Conservation (phyloP, 2,888 invertebrate species). For the Noctua janthe region DNA sequence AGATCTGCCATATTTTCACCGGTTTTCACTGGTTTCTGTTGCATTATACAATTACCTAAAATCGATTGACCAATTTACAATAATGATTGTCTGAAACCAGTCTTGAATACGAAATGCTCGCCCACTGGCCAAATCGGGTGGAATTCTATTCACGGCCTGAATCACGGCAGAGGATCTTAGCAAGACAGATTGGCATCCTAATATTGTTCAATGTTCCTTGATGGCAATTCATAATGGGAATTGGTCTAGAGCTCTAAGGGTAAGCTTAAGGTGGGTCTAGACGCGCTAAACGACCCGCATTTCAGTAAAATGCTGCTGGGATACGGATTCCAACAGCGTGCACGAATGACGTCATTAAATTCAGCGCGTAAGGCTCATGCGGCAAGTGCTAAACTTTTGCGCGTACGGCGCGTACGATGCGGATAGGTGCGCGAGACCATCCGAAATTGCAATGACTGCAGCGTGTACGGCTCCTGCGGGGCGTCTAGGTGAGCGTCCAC, state of each 20-base stretch:
- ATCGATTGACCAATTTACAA: constrained; percentile 14
- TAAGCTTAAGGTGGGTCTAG: background rate
- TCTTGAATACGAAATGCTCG: constrained; percentile 30
- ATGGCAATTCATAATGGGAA: constrained; percentile 11
- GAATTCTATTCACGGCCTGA: constrained; percentile 36
- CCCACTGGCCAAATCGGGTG: constrained; percentile 8
- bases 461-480: no score
- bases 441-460: no score
- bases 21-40: background rate
- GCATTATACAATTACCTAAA: background rate
- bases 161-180: constrained; percentile 14
- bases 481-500: no score
- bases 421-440: no score
- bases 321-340: no score
- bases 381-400: no score
- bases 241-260: constrained; percentile 2
- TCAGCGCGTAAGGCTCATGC: no score
- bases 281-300: no score
- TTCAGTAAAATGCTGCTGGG: no score
- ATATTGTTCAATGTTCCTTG: constrained; percentile 30
- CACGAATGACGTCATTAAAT: no score
- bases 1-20: background rate
- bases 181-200: constrained; percentile 38
- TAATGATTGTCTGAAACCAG: background rate
- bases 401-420: no score